Evolutionary conservation across 2,888 invertebrate species (phyloP), one percentile per base, ranked within the genome.

Genomic region (Pherbina coryleti): DNA sequence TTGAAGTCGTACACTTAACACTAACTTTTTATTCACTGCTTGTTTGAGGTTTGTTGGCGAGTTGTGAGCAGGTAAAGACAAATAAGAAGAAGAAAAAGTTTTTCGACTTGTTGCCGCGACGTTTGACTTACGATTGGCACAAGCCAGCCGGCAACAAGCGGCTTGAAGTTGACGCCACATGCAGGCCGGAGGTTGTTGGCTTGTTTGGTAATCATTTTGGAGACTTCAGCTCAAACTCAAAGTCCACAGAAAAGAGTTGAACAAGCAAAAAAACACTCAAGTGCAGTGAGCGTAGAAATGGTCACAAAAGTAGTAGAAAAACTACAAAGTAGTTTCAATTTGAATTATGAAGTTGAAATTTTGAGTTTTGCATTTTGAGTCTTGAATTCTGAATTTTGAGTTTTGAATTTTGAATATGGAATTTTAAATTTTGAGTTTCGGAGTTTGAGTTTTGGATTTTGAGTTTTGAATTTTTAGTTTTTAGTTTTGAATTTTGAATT

Each of bases 91-190:
- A 22, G 25, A 25, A 66, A n/a, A 53, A 44, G 60, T 60, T 37
- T 28, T 53, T 19, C 66, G 75, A 66, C 75, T 75, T 19, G 64
- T 66, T 64, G 66, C 75, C 37, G 51, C 75, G 66, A 66, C 66
- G 84, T 83, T 81, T 78, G 81, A 78, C 81, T 82, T 76, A 83
- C 85, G 84, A 85, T 84, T 86, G 85, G 84, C 83, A 84, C 83
- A 84, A 83, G 84, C 82, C 60, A 62, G 64, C n/a, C 57, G 28
- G 60, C 2, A 53, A 28, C 11, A 55, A 55, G 34, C 53, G 53
- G 66, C 28, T 34, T 11, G 34, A 34, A 51, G 25, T 62, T 31
- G 25, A 51, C 25, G 49, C 64, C 31, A 51, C 66, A 55, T 53
- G 31, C 73, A 31, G 37, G 55, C 67, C 74, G 37, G 51, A 53